A percentile compares a stretch with the other conserved stretches of the same genome.
phyloP scores from a whole-genome alignment of 2,888 invertebrate species.

The Tetragonisca angustula region DNA sequence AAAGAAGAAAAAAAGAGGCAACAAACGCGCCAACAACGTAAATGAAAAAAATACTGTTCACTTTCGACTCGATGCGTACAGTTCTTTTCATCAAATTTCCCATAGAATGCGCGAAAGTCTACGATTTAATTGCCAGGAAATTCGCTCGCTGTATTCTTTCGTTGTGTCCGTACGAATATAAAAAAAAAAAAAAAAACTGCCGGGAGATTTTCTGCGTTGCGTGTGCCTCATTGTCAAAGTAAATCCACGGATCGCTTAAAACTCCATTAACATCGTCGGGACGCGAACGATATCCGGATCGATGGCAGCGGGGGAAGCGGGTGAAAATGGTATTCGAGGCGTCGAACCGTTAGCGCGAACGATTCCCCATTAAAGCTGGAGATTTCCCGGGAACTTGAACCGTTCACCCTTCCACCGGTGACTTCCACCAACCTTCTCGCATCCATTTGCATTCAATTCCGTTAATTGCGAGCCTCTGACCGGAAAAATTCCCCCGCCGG shows the following conservation, averaged over 20 bases:
- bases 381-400: conserved; percentile 16
- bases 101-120: no score
- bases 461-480: conserved; percentile 21
- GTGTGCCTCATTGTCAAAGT: background rate
- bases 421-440: background rate
- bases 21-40: no score
- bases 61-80: no score
- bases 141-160: no score
- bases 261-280: background rate
- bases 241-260: conserved; percentile 1
- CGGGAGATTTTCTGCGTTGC: no score
- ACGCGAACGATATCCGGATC: background rate
- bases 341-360: background rate
- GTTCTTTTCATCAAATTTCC: no score
- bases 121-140: no score
- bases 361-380: conserved; percentile 23
- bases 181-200: no score
- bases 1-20: no score
- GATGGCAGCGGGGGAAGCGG: background rate
- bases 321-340: background rate
- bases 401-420: background rate
- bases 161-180: no score
- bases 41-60: no score
- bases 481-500: background rate
- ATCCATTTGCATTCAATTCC: conserved; percentile 17